phyloP scores from a whole-genome alignment of 2,888 invertebrate genomes.

The Melieria omissa region DNA sequence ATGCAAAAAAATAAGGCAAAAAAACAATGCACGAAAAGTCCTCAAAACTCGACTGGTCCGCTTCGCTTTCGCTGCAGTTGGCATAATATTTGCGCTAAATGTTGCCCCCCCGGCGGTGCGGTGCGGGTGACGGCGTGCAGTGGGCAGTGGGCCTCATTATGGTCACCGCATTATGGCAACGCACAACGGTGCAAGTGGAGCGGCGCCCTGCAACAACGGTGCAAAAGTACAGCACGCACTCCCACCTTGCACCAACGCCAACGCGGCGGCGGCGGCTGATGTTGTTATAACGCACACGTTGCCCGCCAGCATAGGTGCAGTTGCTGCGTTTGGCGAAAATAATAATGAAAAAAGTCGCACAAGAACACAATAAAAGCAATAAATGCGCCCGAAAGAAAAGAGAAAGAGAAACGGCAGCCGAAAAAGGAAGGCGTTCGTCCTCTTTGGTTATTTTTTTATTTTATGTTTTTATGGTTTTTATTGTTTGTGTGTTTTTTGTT shows the following conservation, averaged over 20 bases:
- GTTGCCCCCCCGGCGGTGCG: too few relatives aligned
- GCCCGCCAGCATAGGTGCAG: neutral
- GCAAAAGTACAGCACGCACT: neutral
- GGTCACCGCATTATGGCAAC: slow-evolving; percentile 25
- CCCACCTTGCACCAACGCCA: neutral
- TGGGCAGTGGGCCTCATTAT: slow-evolving; percentile 8
- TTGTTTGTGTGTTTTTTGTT: too few relatives aligned
- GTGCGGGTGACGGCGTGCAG: too few relatives aligned
- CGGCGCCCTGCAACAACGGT: neutral
- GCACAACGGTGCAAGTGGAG: neutral
- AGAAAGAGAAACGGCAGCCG: neutral
- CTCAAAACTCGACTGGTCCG: too few relatives aligned
- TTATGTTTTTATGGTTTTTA: too few relatives aligned
- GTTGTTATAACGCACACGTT: slow-evolving; percentile 27
- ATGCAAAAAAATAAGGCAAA: too few relatives aligned
- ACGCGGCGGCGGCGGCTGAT: slow-evolving; percentile 6
- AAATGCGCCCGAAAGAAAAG: slow-evolving; percentile 2
- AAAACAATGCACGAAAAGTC: too few relatives aligned
- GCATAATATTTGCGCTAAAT: too few relatives aligned
- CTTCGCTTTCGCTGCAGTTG: too few relatives aligned
- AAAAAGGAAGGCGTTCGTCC: too few relatives aligned
- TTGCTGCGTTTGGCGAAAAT: neutral
- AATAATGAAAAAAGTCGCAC: neutral
- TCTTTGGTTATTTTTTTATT: too few relatives aligned
- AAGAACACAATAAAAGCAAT: neutral